Evolutionary conservation across 2,797 vertebrate genomes (phyloP), one percentile per base, ranked within the genome.

Genomic region (Myotis pilosus): DNA sequence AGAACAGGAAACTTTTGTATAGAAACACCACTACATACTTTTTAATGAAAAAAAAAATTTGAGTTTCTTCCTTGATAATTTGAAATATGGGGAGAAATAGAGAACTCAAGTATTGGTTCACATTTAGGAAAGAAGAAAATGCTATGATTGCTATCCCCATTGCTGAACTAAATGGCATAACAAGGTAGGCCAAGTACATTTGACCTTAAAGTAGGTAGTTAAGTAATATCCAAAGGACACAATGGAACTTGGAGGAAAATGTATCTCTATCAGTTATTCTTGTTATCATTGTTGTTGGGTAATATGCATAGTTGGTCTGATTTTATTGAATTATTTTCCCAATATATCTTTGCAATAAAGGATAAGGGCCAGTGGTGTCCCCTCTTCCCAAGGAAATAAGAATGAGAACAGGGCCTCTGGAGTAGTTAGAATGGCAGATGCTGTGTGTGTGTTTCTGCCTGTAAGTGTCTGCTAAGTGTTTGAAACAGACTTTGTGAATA

Each of bases 401-500:
- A 57, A 81, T n/a, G 23, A 80, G 12, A 11, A 23, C 6, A 36
- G 6, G 3, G 4, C 17, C 91, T 64, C 3, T 38, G 69, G 13
- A 19, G 9, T 36, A 49, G n/a, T 78, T 55, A 81, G 12, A 68
- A 22, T 11, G 47, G 8, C 22, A 55, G 33, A 71, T 60, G 4
- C 23, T 79, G 0, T 55, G 33, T 33, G 38, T 33, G 3, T 89
- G 38, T 79, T 60, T 49, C 8, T 71, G 11, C 12, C 28, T 64
- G 15, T 57, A 23, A 85, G 28, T 66, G 22, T 72, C 64, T 92
- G 25, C 28, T 86, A 69, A 60, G 38, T 71, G 16, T 36, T 80
- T 81, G 23, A 75, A 95, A 51, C 20, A 84, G 68, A 93, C 16
- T 82, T 41, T 95, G 25, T 75, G 49, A 72, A 88, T 47, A 62